These are phyloP conservation scores for Ethmia dodecea DNA, from an alignment of 2,888 invertebrate species.

Conservation along the genomic window DNA sequence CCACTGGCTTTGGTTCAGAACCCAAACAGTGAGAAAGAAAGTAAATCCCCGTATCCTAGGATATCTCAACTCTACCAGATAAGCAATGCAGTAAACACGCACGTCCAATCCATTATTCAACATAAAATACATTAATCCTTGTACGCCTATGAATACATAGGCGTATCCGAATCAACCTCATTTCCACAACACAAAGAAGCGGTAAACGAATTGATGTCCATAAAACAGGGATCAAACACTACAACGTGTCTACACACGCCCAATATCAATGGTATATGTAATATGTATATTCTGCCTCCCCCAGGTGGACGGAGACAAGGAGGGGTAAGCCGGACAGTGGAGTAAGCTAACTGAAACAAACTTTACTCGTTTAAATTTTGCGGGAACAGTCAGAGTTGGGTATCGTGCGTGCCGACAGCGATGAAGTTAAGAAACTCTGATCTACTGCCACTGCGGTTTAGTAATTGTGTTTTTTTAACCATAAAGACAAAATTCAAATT, in stretches of 20 bases:
- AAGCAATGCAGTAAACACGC: too few relatives aligned
- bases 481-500: constrained; percentile 8
- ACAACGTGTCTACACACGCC: constrained; percentile 49
- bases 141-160: too few relatives aligned
- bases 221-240: constrained; percentile 47
- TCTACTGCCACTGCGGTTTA: constrained; percentile 47
- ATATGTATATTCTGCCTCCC: too few relatives aligned
- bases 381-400: constrained; percentile 53
- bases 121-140: too few relatives aligned
- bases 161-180: too few relatives aligned
- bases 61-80: too few relatives aligned
- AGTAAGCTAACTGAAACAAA: constrained; percentile 67
- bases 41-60: too few relatives aligned
- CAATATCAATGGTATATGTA: constrained; percentile 48
- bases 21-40: too few relatives aligned
- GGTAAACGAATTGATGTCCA: constrained; percentile 26
- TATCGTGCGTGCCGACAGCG: constrained; percentile 53
- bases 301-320: constrained; percentile 20
- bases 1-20: too few relatives aligned
- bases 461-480: constrained; percentile 49
- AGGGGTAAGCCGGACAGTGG: constrained; percentile 53
- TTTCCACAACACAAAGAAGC: constrained; percentile 3
- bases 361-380: constrained; percentile 77
- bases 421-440: constrained; percentile 49
- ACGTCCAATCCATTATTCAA: too few relatives aligned